These are phyloP conservation scores for Ptiloglossa arizonensis DNA, from an alignment of 1,140 invertebrate species.

Conservation along the genomic window DNA sequence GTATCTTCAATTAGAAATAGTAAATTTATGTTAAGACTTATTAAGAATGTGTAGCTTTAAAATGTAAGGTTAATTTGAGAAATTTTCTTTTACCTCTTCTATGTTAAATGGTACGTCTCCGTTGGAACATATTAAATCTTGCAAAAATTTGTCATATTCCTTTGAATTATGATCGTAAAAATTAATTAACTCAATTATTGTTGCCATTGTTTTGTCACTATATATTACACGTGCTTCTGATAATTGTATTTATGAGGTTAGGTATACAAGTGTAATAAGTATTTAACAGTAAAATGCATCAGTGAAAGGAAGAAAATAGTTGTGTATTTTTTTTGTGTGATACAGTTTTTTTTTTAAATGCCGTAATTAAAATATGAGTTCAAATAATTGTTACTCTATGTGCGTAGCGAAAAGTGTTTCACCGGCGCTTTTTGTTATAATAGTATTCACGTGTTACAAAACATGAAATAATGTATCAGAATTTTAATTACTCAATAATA, in stretches of 20 bases:
- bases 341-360: background rate
- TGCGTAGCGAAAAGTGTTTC: background rate
- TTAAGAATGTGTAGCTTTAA: background rate
- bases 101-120: slow-evolving; percentile 61
- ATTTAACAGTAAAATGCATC: background rate
- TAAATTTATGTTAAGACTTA: slow-evolving; percentile 8
- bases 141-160: slow-evolving; percentile 54
- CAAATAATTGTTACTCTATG: background rate
- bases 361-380: background rate
- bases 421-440: too few relatives aligned
- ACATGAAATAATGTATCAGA: too few relatives aligned
- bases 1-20: background rate
- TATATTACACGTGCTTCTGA: background rate
- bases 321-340: background rate
- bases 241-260: background rate
- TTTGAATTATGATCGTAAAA: slow-evolving; percentile 54
- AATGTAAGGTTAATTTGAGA: slow-evolving; percentile 20
- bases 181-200: slow-evolving; percentile 56
- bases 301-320: background rate
- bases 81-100: slow-evolving; percentile 59
- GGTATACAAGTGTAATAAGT: background rate
- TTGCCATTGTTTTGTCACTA: slow-evolving; percentile 49
- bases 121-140: slow-evolving; percentile 54
- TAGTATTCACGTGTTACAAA: too few relatives aligned
- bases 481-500: too few relatives aligned